A percentile compares a stretch with the other conserved stretches of the same genome.
Evolutionary conservation across 2,797 vertebrate genomes (phyloP).

Genomic region (Vipera ursinii): DNA sequence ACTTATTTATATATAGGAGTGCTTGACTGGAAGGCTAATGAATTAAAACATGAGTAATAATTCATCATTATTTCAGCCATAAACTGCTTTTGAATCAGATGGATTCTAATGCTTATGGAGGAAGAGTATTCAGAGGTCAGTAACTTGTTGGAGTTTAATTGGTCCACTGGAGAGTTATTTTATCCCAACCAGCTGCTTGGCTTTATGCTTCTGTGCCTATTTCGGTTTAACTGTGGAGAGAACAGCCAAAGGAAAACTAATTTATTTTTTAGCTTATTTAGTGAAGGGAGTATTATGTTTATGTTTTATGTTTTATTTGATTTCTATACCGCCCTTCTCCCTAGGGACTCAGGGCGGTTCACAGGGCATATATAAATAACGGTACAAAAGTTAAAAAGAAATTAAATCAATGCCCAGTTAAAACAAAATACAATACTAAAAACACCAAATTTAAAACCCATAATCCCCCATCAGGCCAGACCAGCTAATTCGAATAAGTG

Average conservation of each 20-base stretch:
- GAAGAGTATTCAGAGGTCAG: not conserved
- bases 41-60: not conserved
- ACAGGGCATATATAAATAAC: too few relatives aligned
- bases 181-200: not conserved
- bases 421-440: too few relatives aligned
- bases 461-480: too few relatives aligned
- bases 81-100: not conserved
- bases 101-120: not conserved
- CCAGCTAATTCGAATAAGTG: too few relatives aligned
- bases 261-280: not conserved
- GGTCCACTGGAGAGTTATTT: not conserved
- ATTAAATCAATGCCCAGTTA: too few relatives aligned
- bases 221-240: not conserved
- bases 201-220: not conserved
- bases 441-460: too few relatives aligned
- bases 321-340: too few relatives aligned
- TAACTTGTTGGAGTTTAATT: not conserved
- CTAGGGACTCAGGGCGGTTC: too few relatives aligned
- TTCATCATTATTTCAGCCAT: not conserved
- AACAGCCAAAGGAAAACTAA: not conserved
- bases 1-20: not conserved
- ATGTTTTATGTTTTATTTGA: too few relatives aligned
- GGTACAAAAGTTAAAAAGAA: too few relatives aligned
- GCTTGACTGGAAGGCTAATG: not conserved
- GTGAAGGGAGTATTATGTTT: not conserved